Conservation (phyloP, 2,888 invertebrate species). For the Acrobasis repandana region DNA sequence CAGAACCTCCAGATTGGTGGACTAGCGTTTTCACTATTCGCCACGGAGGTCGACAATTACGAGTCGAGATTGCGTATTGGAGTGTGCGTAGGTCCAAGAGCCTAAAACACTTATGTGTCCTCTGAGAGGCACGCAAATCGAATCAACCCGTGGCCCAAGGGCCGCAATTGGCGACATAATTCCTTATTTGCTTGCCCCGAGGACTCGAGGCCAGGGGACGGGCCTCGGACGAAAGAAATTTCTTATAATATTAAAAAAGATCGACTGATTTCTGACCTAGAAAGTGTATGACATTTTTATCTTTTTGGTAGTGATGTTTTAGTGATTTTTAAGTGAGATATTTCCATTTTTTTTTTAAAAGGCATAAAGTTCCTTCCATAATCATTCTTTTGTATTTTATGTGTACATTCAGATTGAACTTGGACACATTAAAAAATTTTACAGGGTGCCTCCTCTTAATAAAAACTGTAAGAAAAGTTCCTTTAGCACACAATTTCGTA, state of each 20-base stretch:
- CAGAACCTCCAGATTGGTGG: too few species aligned
- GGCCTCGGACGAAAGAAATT: not conserved
- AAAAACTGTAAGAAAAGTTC: too few species aligned
- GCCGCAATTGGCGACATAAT: slow-evolving; percentile 34
- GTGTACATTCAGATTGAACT: too few species aligned
- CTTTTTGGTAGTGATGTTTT: not conserved
- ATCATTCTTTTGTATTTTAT: too few species aligned
- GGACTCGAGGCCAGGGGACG: slow-evolving; percentile 21
- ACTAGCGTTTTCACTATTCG: too few species aligned
- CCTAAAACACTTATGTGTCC: slow-evolving; percentile 35
- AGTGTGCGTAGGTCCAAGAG: slow-evolving; percentile 27
- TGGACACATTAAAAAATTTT: too few species aligned
- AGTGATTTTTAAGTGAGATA: not conserved
- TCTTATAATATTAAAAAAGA: slow-evolving; percentile 7
- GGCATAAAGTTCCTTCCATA: too few species aligned
- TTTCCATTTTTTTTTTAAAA: too few species aligned
- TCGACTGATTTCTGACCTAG: not conserved
- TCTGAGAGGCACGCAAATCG: slow-evolving; percentile 33
- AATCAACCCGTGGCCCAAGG: slow-evolving; percentile 31
- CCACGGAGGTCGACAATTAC: too few species aligned
- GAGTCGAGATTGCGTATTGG: slow-evolving; percentile 28
- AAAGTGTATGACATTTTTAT: not conserved
- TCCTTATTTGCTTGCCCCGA: slow-evolving; percentile 35
- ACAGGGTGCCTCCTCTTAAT: too few species aligned
- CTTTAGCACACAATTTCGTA: too few species aligned